Conservation (phyloP, 2,888 invertebrate genomes). For the Ditylenchus weischeri region DNA sequence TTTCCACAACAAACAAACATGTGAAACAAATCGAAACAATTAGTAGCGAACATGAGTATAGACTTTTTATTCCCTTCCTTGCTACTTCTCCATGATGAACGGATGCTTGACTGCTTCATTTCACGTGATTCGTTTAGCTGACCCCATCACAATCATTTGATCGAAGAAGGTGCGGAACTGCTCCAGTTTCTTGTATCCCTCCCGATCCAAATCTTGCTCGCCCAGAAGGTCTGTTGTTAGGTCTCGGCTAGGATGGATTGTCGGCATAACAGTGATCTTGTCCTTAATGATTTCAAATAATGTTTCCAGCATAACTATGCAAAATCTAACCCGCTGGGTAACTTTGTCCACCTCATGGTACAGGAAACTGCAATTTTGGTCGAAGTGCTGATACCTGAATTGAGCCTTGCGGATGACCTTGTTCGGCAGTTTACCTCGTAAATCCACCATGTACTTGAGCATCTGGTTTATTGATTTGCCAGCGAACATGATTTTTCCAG, state of each 20-base stretch:
- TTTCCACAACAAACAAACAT: too few relatives aligned
- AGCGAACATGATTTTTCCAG: conserved; percentile 95
- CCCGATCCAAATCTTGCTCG: conserved; percentile 69
- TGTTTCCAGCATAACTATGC: too few relatives aligned
- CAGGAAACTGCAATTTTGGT: conserved; percentile 87
- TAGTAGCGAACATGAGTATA: too few relatives aligned
- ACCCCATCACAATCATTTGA: conserved; percentile 97
- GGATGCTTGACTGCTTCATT: conserved; percentile 96
- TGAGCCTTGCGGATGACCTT: conserved; percentile 87
- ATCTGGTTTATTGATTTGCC: conserved; percentile 92
- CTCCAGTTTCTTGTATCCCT: conserved; percentile 32
- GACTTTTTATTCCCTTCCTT: too few relatives aligned
- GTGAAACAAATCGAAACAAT: too few relatives aligned
- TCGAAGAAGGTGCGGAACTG: conserved; percentile 85
- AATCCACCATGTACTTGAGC: conserved; percentile 79
- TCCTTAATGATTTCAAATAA: conserved; percentile 68
- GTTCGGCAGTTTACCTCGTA: conserved; percentile 96
- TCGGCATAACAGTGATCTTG: conserved; percentile 83
- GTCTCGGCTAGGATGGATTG: conserved; percentile 80
- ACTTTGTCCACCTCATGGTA: conserved; percentile 96
- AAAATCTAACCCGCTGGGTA: conserved; percentile 80
- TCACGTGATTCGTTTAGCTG: conserved; percentile 85
- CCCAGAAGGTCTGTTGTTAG: conserved; percentile 82
- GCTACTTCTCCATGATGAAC: conserved; percentile 75
- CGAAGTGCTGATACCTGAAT: conserved; percentile 95